These are phyloP conservation scores for Crocodylus rhombifer DNA, from an alignment of 2,797 vertebrate genomes.

Conservation along the genomic window DNA sequence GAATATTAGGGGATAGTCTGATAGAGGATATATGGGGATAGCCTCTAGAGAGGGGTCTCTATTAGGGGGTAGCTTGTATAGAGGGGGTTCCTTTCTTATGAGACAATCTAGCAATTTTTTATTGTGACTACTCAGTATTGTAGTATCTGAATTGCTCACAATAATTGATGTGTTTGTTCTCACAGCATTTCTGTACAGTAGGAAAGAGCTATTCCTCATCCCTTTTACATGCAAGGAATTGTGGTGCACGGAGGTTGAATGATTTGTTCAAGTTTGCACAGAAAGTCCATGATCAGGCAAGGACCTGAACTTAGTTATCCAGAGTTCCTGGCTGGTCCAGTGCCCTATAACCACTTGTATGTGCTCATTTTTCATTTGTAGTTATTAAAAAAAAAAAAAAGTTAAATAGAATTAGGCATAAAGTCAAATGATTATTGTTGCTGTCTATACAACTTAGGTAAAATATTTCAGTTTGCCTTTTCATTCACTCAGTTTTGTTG, in stretches of 20 bases:
- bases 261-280: background rate
- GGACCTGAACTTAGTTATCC: background rate
- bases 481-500: background rate
- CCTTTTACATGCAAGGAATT: background rate
- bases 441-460: background rate
- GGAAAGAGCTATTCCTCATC: background rate
- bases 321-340: background rate
- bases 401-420: background rate
- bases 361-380: background rate
- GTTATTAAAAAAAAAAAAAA: background rate
- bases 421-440: background rate
- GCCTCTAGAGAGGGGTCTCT: background rate
- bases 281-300: background rate
- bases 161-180: background rate
- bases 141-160: background rate
- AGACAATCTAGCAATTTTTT: background rate
- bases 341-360: background rate
- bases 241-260: too few species aligned
- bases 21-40: too few species aligned
- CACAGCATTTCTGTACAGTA: background rate
- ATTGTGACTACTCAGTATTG: too few species aligned
- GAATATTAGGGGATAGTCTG: too few species aligned
- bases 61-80: background rate
- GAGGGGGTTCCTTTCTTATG: background rate
- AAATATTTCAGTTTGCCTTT: background rate